These are phyloP conservation scores for Crocidura indochinensis DNA, from an alignment of 2,797 vertebrate genomes.

Conservation along the genomic window DNA sequence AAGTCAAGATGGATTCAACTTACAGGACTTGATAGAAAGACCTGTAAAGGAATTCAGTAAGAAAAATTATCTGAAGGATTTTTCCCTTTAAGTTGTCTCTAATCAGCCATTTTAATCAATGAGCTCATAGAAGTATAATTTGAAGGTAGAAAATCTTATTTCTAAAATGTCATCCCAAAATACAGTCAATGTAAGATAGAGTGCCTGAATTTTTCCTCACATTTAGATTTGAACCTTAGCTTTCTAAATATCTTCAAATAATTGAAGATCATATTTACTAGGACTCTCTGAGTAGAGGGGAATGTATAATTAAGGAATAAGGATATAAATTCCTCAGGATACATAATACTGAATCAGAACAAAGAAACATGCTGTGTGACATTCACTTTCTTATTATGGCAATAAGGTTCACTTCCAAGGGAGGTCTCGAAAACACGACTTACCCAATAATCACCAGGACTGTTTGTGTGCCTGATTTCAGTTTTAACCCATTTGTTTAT, in stretches of 20 bases:
- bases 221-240: conserved; percentile 30
- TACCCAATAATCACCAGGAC: background rate
- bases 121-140: conserved; percentile 65
- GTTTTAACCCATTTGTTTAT: conserved; percentile 56
- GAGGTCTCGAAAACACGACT: conserved; percentile 14
- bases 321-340: conserved; percentile 37
- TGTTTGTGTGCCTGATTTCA: conserved; percentile 9
- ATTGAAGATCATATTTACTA: conserved; percentile 66
- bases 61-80: conserved; percentile 73
- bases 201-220: conserved; percentile 41
- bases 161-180: conserved; percentile 64
- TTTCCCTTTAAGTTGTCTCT: conserved; percentile 58
- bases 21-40: conserved; percentile 75
- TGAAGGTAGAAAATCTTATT: conserved; percentile 71
- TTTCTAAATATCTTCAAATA: conserved; percentile 64
- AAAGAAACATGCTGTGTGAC: conserved; percentile 46
- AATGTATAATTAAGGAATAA: conserved; percentile 47
- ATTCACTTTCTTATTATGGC: conserved; percentile 45
- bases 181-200: conserved; percentile 37
- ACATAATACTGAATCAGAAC: conserved; percentile 25
- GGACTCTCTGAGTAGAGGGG: conserved; percentile 1
- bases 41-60: conserved; percentile 68
- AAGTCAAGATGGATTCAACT: conserved; percentile 75
- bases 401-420: background rate
- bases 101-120: conserved; percentile 82